These are phyloP conservation scores for Colletes collaris DNA, from an alignment of 2,888 invertebrate species.

Conservation along the genomic window DNA sequence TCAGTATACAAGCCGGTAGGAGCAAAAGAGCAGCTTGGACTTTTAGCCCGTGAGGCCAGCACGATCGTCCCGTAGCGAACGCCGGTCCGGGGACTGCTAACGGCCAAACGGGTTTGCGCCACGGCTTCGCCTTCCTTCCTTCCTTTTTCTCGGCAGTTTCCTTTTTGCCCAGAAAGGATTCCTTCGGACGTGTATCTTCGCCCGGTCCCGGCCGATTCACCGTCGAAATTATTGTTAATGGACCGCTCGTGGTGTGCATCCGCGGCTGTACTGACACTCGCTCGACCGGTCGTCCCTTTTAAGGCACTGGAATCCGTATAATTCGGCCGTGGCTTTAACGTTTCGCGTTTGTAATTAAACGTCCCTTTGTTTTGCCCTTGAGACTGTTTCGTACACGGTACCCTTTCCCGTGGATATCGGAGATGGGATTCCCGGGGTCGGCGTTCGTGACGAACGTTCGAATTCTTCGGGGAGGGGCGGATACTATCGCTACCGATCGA, in stretches of 20 bases:
- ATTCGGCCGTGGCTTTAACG: constrained; percentile 35
- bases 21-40: constrained; percentile 75
- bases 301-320: constrained; percentile 46
- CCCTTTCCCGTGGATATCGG: constrained; percentile 2
- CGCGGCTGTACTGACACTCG: constrained; percentile 40
- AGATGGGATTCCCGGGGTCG: background rate
- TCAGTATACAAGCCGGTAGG: constrained; percentile 81
- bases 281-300: constrained; percentile 44
- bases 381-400: constrained; percentile 12
- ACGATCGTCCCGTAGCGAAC: constrained; percentile 73
- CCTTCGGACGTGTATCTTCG: constrained; percentile 48
- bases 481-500: too few relatives aligned
- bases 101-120: constrained; percentile 80
- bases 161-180: constrained; percentile 69
- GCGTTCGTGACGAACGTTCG: too few relatives aligned
- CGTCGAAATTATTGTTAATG: constrained; percentile 68
- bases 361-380: constrained; percentile 50
- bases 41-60: constrained; percentile 62
- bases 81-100: constrained; percentile 69
- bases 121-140: constrained; percentile 51
- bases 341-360: constrained; percentile 59
- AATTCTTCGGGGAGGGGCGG: too few relatives aligned
- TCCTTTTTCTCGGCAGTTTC: constrained; percentile 49
- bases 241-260: constrained; percentile 52
- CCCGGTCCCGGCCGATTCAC: constrained; percentile 38